Evolutionary conservation across 2,888 invertebrate species (phyloP).

Genomic region (Druceiella hillmani): DNA sequence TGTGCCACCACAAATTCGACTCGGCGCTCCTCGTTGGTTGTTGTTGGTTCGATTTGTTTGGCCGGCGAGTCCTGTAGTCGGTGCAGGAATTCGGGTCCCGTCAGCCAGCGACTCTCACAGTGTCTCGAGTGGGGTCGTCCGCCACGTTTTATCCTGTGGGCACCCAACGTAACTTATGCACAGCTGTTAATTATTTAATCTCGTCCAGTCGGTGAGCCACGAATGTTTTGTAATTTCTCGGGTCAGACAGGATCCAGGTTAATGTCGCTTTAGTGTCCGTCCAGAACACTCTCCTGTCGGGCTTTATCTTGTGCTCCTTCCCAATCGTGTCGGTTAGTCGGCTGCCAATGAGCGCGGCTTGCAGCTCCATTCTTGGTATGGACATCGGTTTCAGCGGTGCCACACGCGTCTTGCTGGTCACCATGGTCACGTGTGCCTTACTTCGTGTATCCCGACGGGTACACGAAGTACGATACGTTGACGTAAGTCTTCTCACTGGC

Average conservation of each 20-base stretch:
- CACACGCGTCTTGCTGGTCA: constrained; percentile 5
- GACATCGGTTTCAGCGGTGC: constrained; percentile 18
- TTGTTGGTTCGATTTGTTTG: constrained; percentile 1
- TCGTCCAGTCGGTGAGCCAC: constrained; percentile 18
- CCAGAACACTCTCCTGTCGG: constrained; percentile 14
- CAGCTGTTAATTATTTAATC: constrained; percentile 15
- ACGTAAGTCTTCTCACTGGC: background rate
- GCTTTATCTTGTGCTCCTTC: constrained; percentile 12
- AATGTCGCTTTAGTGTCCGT: constrained; percentile 17
- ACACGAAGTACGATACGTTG: background rate
- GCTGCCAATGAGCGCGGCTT: constrained; percentile 12
- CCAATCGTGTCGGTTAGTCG: constrained; percentile 12
- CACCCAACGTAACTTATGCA: constrained; percentile 23
- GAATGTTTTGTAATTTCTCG: constrained; percentile 12
- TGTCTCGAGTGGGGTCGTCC: constrained; percentile 19
- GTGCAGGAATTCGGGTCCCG: constrained; percentile 16
- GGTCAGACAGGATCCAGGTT: constrained; percentile 17
- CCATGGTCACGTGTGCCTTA: background rate
- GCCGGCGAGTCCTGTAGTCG: constrained; percentile 14
- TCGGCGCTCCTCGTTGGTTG: too few species aligned
- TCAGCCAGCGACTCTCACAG: constrained; percentile 14
- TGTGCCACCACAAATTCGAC: too few species aligned
- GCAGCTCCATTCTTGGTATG: constrained; percentile 17
- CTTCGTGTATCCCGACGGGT: background rate
- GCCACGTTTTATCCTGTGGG: constrained; percentile 21